phyloP scores from a whole-genome alignment of 1,140 invertebrate species.

The Drosophila yakuba region DNA sequence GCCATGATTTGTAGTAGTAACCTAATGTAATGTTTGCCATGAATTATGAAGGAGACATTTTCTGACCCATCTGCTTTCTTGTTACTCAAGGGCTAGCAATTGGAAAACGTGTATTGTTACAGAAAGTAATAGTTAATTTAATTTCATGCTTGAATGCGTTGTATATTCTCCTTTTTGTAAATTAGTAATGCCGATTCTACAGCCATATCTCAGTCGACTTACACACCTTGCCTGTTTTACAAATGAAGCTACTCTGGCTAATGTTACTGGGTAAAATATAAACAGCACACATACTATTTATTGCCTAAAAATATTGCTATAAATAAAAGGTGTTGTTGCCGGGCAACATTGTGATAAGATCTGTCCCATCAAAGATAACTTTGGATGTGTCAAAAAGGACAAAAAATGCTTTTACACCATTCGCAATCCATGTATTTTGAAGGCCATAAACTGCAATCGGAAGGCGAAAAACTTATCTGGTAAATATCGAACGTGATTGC shows the following conservation, averaged over 20 bases:
- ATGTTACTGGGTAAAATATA: not conserved
- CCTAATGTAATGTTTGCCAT: slow-evolving; percentile 31
- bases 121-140: slow-evolving; percentile 6
- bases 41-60: slow-evolving; percentile 37
- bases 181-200: not conserved
- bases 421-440: slow-evolving; percentile 1
- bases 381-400: slow-evolving; percentile 2
- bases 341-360: slow-evolving; percentile 7
- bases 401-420: slow-evolving; percentile 1
- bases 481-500: slow-evolving; percentile 1
- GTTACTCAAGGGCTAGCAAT: slow-evolving; percentile 15
- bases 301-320: not conserved
- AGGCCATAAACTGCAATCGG: slow-evolving; percentile 9
- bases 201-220: not conserved
- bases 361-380: slow-evolving; percentile 1
- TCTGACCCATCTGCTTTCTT: slow-evolving; percentile 24
- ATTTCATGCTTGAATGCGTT: slow-evolving; percentile 2
- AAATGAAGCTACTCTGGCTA: not conserved
- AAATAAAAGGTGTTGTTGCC: not conserved
- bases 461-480: slow-evolving; percentile 2
- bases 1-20: slow-evolving; percentile 48
- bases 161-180: not conserved
- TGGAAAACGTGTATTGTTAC: slow-evolving; percentile 5
- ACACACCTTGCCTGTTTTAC: not conserved
- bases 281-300: not conserved